Conservation (phyloP, 2,797 vertebrate genomes). For the Microctenopoma lineatum region DNA sequence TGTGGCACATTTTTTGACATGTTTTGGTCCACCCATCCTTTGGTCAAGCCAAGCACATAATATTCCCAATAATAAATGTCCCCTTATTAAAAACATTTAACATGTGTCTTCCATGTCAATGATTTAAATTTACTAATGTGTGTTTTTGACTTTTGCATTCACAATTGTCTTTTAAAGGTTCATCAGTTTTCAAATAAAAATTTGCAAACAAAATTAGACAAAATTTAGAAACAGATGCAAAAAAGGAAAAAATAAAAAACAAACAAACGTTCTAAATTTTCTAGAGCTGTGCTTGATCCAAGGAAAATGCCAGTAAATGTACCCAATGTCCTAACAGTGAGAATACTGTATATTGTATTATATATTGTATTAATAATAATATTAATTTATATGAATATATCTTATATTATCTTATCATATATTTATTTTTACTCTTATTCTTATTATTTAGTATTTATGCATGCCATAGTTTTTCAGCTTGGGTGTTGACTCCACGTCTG, state of each 20-base stretch:
- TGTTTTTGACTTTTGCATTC: not conserved
- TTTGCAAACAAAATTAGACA: not conserved
- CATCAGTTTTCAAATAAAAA: no score
- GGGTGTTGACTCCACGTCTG: conserved; percentile 56
- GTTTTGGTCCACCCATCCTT: conserved; percentile 40
- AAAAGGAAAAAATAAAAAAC: not conserved
- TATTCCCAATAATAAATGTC: not conserved
- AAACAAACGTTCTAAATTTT: not conserved
- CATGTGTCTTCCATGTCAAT: conserved; percentile 1
- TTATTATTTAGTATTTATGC: not conserved
- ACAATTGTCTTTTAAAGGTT: no score
- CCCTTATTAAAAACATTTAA: not conserved
- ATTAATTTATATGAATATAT: not conserved
- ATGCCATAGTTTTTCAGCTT: not conserved
- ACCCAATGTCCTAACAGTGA: conserved; percentile 18
- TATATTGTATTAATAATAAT: not conserved
- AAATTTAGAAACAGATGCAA: not conserved
- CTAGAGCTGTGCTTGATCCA: conserved; percentile 13
- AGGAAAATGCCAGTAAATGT: conserved; percentile 30
- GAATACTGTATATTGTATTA: not conserved
- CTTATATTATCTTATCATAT: not conserved
- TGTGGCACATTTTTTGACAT: conserved; percentile 32
- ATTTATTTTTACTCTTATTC: not conserved
- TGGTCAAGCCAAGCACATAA: conserved; percentile 26
- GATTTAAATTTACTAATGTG: not conserved